Evolutionary conservation across 92 coral and sea anemone genomes (phyloP), one percentile per base, ranked within the genome.

Genomic region (Nematostella vectensis): DNA sequence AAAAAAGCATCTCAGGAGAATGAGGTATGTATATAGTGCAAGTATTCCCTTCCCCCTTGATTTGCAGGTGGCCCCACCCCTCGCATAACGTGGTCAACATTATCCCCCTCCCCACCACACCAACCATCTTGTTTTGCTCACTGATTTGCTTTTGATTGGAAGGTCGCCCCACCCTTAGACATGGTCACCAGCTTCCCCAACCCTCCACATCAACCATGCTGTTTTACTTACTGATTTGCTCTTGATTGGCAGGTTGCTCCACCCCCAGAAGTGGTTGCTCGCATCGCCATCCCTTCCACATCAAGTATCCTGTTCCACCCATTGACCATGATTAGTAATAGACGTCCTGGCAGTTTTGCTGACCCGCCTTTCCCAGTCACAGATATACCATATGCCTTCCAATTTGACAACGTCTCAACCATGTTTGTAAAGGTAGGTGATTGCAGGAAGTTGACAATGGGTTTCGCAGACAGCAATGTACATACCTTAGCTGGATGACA

Each of bases 221-320:
- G n/a, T n/a, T n/a, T n/a, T n/a, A n/a, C n/a, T n/a, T n/a, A n/a
- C n/a, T n/a, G n/a, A n/a, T n/a, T n/a, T n/a, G n/a, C n/a, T 33
- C 8, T 33, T 15, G 15, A 33, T 33, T 15, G 15, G 15, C 47
- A 89, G 97, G 70, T 74, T 2, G 78, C 85, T 47, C 84, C 97
- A 12, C 95, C 97, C 3, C 53, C 82, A 10, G 81, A 70, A 22
- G 54, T 89, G 38, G 70, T 89, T 12, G 72, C 83, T 61, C 73
- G 85, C 54, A 84, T 89, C 42, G 89, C 97, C 21, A 83, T 89
- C 40, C 97, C 97, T 0, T 89, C 97, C 0, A 78, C 83, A 18
- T 67, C 91, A 40, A 89, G 97, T 30, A 85, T 89, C 63, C 69
- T 78, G 49, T 89, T 89, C 48, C 97, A 89, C 59, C 87, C 88